Conservation (phyloP, 1,140 invertebrate species). For the Rhagoletis zephyria region DNA sequence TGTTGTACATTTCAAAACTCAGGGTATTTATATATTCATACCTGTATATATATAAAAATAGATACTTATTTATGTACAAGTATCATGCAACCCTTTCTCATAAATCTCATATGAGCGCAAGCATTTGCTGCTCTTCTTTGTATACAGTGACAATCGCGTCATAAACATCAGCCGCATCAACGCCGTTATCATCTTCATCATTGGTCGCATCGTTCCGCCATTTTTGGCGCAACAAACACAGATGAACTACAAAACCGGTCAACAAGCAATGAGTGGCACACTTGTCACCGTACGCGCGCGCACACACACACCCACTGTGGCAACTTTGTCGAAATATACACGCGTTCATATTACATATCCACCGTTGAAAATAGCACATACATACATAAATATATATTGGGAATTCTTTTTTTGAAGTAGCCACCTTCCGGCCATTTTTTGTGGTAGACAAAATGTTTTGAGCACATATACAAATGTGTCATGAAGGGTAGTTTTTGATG, state of each 20-base stretch:
- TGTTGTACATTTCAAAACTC: too few relatives aligned
- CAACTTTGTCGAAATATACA: not conserved
- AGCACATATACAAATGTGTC: too few relatives aligned
- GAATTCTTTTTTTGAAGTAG: too few relatives aligned
- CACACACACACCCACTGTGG: not conserved
- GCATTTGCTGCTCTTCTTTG: not conserved
- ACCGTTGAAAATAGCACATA: too few relatives aligned
- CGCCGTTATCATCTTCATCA: not conserved
- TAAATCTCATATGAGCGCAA: not conserved
- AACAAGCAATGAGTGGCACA: conserved; percentile 5
- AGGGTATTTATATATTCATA: too few relatives aligned
- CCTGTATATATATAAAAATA: too few relatives aligned
- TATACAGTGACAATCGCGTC: not conserved
- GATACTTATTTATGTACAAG: not conserved
- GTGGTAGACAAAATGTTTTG: too few relatives aligned
- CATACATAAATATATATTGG: too few relatives aligned
- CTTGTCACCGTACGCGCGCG: not conserved
- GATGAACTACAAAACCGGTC: not conserved
- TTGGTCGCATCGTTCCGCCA: not conserved
- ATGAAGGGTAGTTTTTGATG: too few relatives aligned
- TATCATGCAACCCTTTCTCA: too few relatives aligned
- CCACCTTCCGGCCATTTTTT: too few relatives aligned
- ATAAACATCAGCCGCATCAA: not conserved
- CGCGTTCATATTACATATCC: not conserved
- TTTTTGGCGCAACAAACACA: conserved; percentile 8